phyloP scores from a whole-genome alignment of 2,797 vertebrate species.

The Tragopan temminckii region DNA sequence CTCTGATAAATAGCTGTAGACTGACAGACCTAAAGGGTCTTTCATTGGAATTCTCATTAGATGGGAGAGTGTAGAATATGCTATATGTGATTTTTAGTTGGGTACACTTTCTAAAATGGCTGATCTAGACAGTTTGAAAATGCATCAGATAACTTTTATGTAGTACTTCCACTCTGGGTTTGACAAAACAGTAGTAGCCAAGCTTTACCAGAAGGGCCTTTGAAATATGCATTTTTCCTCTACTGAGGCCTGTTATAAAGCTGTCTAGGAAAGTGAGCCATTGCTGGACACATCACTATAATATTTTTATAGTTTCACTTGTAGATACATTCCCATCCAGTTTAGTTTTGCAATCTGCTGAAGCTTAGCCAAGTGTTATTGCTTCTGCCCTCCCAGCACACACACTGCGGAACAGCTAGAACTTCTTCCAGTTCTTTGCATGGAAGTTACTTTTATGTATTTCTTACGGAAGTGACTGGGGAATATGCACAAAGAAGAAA shows the following conservation, averaged over 20 bases:
- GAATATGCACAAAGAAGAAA: not conserved
- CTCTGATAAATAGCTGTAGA: not conserved
- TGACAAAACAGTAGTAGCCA: not conserved
- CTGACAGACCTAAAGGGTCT: not conserved
- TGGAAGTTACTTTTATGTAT: not conserved
- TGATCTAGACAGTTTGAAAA: not conserved
- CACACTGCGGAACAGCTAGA: not conserved
- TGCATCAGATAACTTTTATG: not conserved
- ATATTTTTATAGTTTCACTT: constrained; percentile 37
- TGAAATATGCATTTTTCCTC: constrained; percentile 20
- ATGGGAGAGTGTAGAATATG: not conserved
- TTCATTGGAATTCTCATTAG: not conserved
- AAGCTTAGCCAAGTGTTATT: constrained; percentile 23
- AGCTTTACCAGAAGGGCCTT: constrained; percentile 21
- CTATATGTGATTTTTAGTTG: not conserved
- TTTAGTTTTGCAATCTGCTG: constrained; percentile 43
- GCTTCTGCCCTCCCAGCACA: not conserved
- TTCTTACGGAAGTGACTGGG: not conserved
- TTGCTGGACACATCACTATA: not conserved
- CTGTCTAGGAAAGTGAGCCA: constrained; percentile 57
- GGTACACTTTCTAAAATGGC: not conserved
- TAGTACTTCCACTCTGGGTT: not conserved
- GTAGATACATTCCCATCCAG: not conserved
- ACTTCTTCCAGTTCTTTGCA: not conserved
- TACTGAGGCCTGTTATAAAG: not conserved